Evolutionary conservation across 2,797 vertebrate species (phyloP).

Genomic region (Molothrus ater): DNA sequence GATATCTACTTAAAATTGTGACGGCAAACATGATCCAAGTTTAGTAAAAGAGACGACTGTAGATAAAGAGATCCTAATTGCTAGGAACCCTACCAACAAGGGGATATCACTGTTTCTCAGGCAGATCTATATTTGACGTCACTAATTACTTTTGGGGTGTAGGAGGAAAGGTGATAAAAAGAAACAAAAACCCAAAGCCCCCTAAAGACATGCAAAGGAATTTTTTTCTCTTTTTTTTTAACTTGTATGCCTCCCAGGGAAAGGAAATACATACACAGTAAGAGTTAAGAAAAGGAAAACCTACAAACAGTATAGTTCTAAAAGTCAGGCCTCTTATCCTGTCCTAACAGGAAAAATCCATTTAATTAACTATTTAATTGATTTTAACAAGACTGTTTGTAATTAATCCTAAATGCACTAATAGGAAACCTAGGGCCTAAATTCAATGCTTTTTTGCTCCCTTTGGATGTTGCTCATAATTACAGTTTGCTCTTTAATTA

Average conservation of each 20-base stretch:
- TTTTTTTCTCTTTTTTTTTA: not conserved
- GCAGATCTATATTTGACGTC: not conserved
- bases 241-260: not conserved
- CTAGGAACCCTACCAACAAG: not conserved
- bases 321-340: constrained; percentile 38
- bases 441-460: constrained; percentile 65
- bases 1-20: not conserved
- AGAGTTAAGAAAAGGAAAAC: not conserved
- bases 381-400: constrained; percentile 68
- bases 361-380: constrained; percentile 68
- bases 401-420: constrained; percentile 72
- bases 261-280: not conserved
- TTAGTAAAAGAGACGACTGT: not conserved
- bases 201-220: not conserved
- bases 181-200: not conserved
- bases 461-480: constrained; percentile 74
- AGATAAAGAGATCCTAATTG: not conserved
- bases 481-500: constrained; percentile 76
- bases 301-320: not conserved
- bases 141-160: not conserved
- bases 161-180: not conserved
- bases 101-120: not conserved
- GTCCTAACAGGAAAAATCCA: constrained; percentile 53
- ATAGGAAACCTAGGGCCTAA: constrained; percentile 58
- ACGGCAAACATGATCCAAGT: not conserved